These are phyloP conservation scores for Neodiprion virginianus DNA, from an alignment of 1,140 invertebrate genomes.

Conservation along the genomic window DNA sequence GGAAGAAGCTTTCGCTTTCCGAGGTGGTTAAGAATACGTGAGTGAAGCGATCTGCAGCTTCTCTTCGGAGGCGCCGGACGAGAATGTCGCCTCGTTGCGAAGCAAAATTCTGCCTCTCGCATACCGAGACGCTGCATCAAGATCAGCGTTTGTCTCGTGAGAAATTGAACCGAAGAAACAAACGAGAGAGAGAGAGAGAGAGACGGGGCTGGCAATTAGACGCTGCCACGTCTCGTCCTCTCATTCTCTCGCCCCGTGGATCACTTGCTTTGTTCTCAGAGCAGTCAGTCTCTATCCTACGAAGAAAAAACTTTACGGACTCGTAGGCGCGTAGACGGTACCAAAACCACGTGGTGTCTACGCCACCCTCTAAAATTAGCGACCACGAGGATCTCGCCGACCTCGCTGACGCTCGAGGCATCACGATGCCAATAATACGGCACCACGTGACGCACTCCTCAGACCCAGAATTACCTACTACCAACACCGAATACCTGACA, in stretches of 20 bases:
- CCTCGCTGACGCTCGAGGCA: constrained; percentile 39
- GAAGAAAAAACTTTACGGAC: no score
- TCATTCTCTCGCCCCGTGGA: no score
- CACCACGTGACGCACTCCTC: not conserved
- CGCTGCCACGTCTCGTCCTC: no score
- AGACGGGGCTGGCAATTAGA: not conserved
- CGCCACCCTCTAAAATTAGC: constrained; percentile 53
- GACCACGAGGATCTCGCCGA: constrained; percentile 52
- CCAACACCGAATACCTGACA: not conserved
- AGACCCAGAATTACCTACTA: not conserved
- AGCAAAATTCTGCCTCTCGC: not conserved
- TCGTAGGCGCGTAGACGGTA: constrained; percentile 30
- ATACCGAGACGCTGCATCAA: not conserved
- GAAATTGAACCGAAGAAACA: not conserved
- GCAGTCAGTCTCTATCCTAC: no score
- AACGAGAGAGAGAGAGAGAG: not conserved
- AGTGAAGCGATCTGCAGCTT: no score
- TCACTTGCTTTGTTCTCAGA: no score
- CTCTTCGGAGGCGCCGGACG: not conserved
- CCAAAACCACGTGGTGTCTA: constrained; percentile 56
- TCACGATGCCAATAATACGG: not conserved
- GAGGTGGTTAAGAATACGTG: no score
- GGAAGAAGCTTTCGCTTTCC: no score
- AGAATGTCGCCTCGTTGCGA: not conserved
- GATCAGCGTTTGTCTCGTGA: not conserved